Base-by-base conservation (phyloP, 2,888 invertebrate genomes). In the Hyalella azteca region DNA sequence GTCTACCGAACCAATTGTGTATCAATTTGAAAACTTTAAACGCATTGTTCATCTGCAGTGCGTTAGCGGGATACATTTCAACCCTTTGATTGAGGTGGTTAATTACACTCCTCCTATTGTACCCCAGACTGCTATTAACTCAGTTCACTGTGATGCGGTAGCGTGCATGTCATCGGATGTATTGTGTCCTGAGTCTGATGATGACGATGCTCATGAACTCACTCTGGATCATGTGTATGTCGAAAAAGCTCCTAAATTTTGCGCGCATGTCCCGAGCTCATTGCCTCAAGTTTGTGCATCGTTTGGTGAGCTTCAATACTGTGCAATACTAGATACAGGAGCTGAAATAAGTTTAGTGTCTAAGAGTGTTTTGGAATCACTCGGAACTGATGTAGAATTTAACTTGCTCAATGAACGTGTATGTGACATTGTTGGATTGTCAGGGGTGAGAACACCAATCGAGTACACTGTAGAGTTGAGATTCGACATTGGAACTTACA, bases 291-390 rank as follows among this genome's bases (percentile, higher is more conserved):
- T 59, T 9, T 9, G n/a, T 26, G 59, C 22, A 9, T 29, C n/a
- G 22, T 9, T 59, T 9, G n/a, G n/a, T 26, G 22, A 59, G 7
- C 7, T 13, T 59, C 15, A 59, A 9, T 29, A 9, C 22, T 59
- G 59, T 59, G 59, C 59, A 7, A 26, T 59, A 9, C 22, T 59
- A 9, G 59, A 59, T 9, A 59, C 11, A 15, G 59, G 59, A 19
- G 59, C 59, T 11, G 59, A 59, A n/a, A 9, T 59, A n/a, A 59
- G 59, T n/a, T 59, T 59, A n/a, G 59, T 59, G 59, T 59, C 59
- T 7, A 9, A 59, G 7, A 9, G 22, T 59, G 29, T 22, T 26
- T n/a, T 59, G 29, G 59, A 19, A n/a, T n/a, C 9, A 9, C 11
- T 59, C 11, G 11, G 15, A 7, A 26, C 9, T 15, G 9, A 59